A percentile compares a stretch with the other conserved stretches of the same genome.
phyloP scores from a whole-genome alignment of 2,888 invertebrate genomes.

The Galeruca laticollis region DNA sequence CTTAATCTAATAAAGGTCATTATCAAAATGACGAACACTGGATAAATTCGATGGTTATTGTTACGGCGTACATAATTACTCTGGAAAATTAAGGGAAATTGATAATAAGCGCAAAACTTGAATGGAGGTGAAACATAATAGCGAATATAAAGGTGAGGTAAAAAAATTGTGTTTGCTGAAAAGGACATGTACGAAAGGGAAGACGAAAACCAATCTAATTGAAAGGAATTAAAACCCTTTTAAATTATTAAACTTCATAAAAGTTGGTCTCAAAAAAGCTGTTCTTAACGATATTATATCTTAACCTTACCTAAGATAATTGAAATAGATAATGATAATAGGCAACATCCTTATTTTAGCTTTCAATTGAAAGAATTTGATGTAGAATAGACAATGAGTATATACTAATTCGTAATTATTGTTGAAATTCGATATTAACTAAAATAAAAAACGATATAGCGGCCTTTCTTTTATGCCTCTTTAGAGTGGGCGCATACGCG shows the following conservation, averaged over 20 bases:
- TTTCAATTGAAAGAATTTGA: no score
- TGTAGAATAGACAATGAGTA: no score
- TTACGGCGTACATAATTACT: conserved; percentile 59
- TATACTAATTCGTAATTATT: no score
- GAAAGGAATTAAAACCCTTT: conserved; percentile 24
- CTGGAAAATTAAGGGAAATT: conserved; percentile 59
- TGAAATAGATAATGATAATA: background rate
- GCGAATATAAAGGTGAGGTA: conserved; percentile 58
- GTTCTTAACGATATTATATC: no score
- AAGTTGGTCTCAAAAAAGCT: no score
- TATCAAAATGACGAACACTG: conserved; percentile 58
- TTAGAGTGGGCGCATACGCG: no score
- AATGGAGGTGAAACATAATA: conserved; percentile 57
- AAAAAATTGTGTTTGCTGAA: conserved; percentile 47
- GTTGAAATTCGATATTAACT: no score
- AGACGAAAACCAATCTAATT: conserved; percentile 27
- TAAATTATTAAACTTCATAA: conserved; percentile 19
- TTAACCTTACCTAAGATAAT: no score
- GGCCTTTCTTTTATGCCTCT: no score
- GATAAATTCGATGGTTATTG: conserved; percentile 62
- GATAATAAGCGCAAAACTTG: conserved; percentile 57
- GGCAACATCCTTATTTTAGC: no score
- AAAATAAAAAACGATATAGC: no score
- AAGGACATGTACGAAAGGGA: conserved; percentile 30
- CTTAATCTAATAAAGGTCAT: conserved; percentile 62